Base-by-base conservation (phyloP, 2,888 invertebrate species). In the Cryptus viduatorius region DNA sequence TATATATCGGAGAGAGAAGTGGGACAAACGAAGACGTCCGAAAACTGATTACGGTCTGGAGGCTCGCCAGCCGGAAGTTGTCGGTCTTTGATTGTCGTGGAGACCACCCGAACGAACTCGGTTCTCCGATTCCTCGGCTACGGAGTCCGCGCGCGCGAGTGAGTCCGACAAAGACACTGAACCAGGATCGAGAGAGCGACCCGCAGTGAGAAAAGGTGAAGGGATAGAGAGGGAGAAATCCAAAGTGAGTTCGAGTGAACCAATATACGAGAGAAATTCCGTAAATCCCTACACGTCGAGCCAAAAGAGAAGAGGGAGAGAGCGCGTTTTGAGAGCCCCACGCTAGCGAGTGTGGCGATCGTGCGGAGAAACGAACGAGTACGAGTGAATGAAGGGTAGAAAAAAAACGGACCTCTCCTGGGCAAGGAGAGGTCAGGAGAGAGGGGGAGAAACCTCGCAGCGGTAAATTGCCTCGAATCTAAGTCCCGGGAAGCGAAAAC, bases 31-130 rank as follows among this genome's bases (percentile, higher is more conserved):
- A 84, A 87, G 86, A 89, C 85, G 86, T 80, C 81, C 80, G 86
- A 86, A 88, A 87, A 87, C 88, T 87, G 87, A 89, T 88, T 88
- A 87, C 84, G 86, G 85, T 86, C 85, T 89, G 89, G 88, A 87
- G 84, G 84, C 84, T 86, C 83, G 89, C 89, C 89, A 88, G 85
- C 86, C 84, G 86, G 86, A 86, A 88, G 87, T 88, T 87, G 87
- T 86, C 85, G 88, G 87, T 87, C 84, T 88, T 87, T 86, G 87
- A 87, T 89, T 88, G 86, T 85, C 85, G 85, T 72, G 56, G 64
- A 76, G 82, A 72, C 37, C 67, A 14, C 46, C 68, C 31, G 77
- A 77, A 65, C 71, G 71, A 65, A 77, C 77, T 82, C 31, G 59
- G 14, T 59, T 59, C 59, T 29, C 24, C 59, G 59, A 24, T 59